phyloP scores from a whole-genome alignment of 2,113 vertebrate species.

The Prunella himalayana region DNA sequence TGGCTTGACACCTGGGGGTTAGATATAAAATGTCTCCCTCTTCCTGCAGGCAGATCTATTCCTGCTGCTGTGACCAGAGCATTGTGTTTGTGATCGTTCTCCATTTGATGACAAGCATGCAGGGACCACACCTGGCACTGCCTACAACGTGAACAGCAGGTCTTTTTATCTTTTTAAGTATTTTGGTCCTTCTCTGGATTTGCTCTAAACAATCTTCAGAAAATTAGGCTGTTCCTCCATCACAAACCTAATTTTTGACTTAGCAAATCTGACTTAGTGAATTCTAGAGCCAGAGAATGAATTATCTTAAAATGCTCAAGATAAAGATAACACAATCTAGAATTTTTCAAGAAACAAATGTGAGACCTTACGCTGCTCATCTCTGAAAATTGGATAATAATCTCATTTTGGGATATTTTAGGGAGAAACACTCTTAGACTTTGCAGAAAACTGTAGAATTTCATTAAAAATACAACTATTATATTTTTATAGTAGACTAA shows the following conservation, averaged over 20 bases:
- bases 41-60: not conserved
- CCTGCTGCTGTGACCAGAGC: not conserved
- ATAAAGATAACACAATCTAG: not conserved
- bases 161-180: not conserved
- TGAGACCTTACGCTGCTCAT: not conserved
- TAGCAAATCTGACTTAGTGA: not conserved
- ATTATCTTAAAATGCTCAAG: not conserved
- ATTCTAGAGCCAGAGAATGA: not conserved
- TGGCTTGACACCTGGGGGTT: constrained; percentile 44
- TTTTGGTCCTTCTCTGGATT: not conserved
- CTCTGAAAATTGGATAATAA: constrained; percentile 47
- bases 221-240: not conserved
- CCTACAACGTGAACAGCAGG: not conserved
- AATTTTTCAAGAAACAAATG: not conserved
- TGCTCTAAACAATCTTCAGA: not conserved
- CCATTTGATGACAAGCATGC: not conserved
- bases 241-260: not conserved
- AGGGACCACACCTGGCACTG: not conserved
- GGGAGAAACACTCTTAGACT: not conserved
- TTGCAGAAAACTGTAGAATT: constrained; percentile 19
- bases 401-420: constrained; percentile 30
- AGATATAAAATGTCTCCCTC: not conserved
- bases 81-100: not conserved
- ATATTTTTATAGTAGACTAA: constrained; percentile 32
- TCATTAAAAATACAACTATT: constrained; percentile 47